Evolutionary conservation across 2,113 vertebrate species (phyloP), one percentile per base, ranked within the genome.

Genomic region (Hemichromis elongatus): DNA sequence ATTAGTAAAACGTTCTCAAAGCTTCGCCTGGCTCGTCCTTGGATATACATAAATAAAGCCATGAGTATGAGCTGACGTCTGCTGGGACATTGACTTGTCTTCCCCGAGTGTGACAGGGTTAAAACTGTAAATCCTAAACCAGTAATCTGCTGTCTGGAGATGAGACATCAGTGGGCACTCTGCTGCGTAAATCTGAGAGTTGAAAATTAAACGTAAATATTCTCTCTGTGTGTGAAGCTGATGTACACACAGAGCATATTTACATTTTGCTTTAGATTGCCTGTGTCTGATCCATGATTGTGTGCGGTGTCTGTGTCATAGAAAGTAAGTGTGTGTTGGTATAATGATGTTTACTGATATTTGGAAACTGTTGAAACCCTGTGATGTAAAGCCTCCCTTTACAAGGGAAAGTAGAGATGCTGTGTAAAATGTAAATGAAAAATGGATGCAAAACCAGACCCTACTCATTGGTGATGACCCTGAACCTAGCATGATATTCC

Each of bases 21-120:
- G 82, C 82, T 28, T 66, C 33, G 11, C 37, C 57, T 70, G 68
- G 33, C 83, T 89, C 11, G 77, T 94, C 79, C 85, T 89, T 92
- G 93, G 86, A 92, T 93, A 92, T 94, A 89, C 90, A 94, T 93
- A 94, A 92, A 93, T 94, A 95, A 94, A 92, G 30, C 79, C 61
- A 56, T 79, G 89, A 91, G 88, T 54, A 86, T 61, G 92, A 93
- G 90, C 86, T 83, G 84, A 83, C 21, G 87, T 93, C 90, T 93
- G 83, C 68, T 9, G 88, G 87, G 90, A 95, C 88, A 92, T 92
- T 94, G 94, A 95, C 93, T 93, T 90, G 86, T 92, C 91, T 92
- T 93, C 88, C 81, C 86, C 54, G 21, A 86, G 87, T 93, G 90
- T 88, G 92, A 94, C 90, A 88, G 88, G 91, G 94, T 95, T 94